These are phyloP conservation scores for Silurus lanzhouensis DNA, from an alignment of 2,797 vertebrate genomes.

Conservation along the genomic window DNA sequence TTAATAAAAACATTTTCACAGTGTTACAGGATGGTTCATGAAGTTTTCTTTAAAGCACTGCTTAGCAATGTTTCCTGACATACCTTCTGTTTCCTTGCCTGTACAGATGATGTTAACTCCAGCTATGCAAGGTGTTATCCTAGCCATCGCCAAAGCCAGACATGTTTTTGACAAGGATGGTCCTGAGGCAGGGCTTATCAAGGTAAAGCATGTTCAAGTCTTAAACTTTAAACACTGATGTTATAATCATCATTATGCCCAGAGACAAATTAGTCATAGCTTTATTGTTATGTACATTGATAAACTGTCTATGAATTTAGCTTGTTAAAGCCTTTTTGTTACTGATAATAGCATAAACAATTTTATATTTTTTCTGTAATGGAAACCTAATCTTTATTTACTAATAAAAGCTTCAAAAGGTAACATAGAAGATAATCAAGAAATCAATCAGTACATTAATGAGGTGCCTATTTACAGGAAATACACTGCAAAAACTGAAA, in stretches of 20 bases:
- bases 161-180: conserved; percentile 92
- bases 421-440: background rate
- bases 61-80: background rate
- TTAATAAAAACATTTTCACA: background rate
- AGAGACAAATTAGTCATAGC: background rate
- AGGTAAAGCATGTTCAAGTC: conserved; percentile 71
- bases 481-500: background rate
- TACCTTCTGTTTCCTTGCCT: conserved; percentile 8
- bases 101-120: conserved; percentile 94
- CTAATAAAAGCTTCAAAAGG: background rate
- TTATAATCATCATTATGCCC: background rate
- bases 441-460: background rate
- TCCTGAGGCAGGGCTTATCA: conserved; percentile 94
- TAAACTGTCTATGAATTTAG: background rate
- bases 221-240: background rate
- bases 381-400: no score
- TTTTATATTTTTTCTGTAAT: background rate
- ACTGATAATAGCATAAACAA: no score
- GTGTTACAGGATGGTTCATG: background rate
- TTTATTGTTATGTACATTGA: background rate
- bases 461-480: background rate
- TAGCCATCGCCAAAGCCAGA: conserved; percentile 95
- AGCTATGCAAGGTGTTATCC: conserved; percentile 97
- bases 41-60: background rate
- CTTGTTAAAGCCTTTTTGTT: background rate